phyloP scores from a whole-genome alignment of 2,113 vertebrate species.

The Propithecus coquereli region DNA sequence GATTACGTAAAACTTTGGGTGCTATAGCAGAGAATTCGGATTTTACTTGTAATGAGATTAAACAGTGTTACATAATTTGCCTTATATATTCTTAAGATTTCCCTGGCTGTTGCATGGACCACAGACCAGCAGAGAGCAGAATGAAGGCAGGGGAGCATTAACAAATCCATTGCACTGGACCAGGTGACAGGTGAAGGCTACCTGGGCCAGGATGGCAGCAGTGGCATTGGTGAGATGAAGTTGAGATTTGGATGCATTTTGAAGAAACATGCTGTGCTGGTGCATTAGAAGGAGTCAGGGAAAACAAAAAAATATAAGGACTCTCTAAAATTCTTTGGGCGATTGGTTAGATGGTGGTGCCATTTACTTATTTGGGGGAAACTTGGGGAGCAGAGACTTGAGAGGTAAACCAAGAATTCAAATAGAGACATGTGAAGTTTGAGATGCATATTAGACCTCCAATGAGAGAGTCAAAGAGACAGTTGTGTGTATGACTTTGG shows the following conservation, averaged over 20 bases:
- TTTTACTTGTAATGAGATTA: neutral
- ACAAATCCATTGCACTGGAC: neutral
- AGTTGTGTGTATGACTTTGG: neutral
- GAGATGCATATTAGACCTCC: neutral
- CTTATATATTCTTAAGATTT: neutral
- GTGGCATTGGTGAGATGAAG: neutral
- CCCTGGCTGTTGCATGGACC: neutral
- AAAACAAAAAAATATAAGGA: neutral
- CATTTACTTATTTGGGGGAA: neutral
- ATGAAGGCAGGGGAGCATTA: fast-evolving
- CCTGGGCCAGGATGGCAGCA: neutral
- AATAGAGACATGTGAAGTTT: neutral
- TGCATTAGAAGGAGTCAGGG: neutral
- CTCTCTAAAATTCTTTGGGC: neutral
- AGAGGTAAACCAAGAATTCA: neutral
- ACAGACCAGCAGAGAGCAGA: neutral
- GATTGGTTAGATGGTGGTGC: neutral
- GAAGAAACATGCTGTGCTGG: neutral
- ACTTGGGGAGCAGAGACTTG: neutral
- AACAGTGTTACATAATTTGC: neutral
- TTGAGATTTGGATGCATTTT: neutral
- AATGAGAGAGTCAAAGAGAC: neutral
- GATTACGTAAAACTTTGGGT: neutral
- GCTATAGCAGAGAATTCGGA: neutral
- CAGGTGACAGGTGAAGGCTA: neutral